Evolutionary conservation across 2,113 vertebrate species (phyloP).

Genomic region (Microcebus ravelobensis): DNA sequence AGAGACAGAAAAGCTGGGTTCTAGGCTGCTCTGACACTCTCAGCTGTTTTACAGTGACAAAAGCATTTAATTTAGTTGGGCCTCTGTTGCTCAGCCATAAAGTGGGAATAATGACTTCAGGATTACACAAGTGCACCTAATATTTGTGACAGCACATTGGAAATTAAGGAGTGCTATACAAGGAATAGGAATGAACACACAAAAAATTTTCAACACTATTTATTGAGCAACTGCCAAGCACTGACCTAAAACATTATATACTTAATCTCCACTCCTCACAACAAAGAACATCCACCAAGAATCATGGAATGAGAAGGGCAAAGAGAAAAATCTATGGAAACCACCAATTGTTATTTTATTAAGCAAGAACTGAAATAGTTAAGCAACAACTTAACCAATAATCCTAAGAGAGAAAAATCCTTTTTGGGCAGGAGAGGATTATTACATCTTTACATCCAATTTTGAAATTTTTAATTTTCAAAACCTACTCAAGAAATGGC

Average conservation of each 20-base stretch:
- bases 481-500: neutral
- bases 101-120: neutral
- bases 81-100: neutral
- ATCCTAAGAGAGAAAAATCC: neutral
- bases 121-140: neutral
- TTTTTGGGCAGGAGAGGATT: neutral
- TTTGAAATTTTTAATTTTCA: conserved; percentile 33
- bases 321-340: neutral
- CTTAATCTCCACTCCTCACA: neutral
- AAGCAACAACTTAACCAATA: neutral
- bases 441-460: neutral
- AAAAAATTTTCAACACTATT: neutral
- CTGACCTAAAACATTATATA: neutral
- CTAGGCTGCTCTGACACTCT: neutral
- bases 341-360: neutral
- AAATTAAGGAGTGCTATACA: neutral
- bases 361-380: neutral
- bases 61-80: neutral
- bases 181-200: neutral
- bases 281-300: neutral
- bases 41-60: neutral
- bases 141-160: neutral
- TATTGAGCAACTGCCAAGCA: neutral
- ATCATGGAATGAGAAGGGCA: neutral
- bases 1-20: neutral